Evolutionary conservation across 2,797 vertebrate genomes (phyloP).

Genomic region (Tadarida brasiliensis): DNA sequence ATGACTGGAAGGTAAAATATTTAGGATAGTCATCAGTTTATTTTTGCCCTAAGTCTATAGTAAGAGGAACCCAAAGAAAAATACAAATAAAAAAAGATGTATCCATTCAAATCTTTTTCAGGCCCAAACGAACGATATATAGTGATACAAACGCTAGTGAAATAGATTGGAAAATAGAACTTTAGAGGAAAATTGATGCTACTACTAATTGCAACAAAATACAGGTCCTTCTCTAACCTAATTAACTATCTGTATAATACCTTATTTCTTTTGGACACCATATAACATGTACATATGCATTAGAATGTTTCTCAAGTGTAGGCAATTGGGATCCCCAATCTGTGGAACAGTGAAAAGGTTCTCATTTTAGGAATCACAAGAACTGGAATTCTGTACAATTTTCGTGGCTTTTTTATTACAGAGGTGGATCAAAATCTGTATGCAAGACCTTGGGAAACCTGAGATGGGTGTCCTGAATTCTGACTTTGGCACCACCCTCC

Average conservation of each 20-base stretch:
- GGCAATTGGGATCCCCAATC: neutral
- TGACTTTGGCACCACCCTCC: neutral
- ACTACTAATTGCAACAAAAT: conserved; percentile 34
- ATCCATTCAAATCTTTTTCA: conserved; percentile 24
- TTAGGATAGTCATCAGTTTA: conserved; percentile 9
- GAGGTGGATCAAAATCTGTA: neutral
- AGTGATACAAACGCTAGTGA: neutral
- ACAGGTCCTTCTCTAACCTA: neutral
- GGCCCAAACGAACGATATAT: neutral
- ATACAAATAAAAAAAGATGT: conserved; percentile 19
- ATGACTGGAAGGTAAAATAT: neutral
- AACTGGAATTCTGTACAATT: neutral
- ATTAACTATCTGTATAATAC: neutral
- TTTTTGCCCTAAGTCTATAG: neutral
- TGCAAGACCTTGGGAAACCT: conserved; percentile 36
- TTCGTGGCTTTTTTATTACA: neutral
- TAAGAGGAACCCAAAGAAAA: conserved; percentile 43
- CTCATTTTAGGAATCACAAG: neutral
- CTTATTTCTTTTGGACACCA: neutral
- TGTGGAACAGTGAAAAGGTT: neutral
- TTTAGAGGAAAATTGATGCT: neutral
- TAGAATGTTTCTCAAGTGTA: conserved; percentile 8
- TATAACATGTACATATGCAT: neutral
- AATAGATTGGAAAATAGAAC: conserved; percentile 12
- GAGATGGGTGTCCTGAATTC: neutral